Conservation (phyloP, 2,797 vertebrate genomes). For the Synaphobranchus kaupii region DNA sequence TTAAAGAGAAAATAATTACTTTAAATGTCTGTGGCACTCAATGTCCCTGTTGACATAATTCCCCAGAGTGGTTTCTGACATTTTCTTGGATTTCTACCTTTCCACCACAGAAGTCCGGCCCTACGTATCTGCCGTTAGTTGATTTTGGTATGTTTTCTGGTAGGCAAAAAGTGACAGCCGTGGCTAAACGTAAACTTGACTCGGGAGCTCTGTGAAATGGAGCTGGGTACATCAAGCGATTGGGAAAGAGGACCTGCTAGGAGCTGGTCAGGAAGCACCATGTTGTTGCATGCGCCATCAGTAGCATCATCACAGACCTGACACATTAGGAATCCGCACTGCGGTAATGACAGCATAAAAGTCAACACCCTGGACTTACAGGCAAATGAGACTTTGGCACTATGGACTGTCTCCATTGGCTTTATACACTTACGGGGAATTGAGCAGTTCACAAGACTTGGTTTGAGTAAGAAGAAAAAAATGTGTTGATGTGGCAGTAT, state of each 20-base stretch:
- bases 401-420: not conserved
- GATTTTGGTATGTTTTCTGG: not conserved
- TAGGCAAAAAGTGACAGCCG: not conserved
- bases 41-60: not conserved
- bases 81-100: too few relatives aligned
- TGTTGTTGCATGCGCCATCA: not conserved
- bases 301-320: not conserved
- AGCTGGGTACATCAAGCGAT: not conserved
- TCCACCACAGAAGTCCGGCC: not conserved
- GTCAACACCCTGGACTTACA: conserved; percentile 1
- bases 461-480: not conserved
- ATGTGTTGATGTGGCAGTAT: not conserved
- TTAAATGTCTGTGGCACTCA: not conserved
- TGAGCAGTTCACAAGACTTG: not conserved
- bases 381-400: conserved; percentile 11
- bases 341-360: not conserved
- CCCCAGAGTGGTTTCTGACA: not conserved
- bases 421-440: not conserved
- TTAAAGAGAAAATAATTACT: not conserved
- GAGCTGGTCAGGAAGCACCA: not conserved
- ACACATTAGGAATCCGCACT: not conserved
- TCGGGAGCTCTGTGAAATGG: not conserved
- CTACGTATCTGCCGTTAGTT: not conserved
- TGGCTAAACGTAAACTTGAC: not conserved
- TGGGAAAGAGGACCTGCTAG: not conserved